Evolutionary conservation across 2,888 invertebrate genomes (phyloP).

Genomic region (Aporophyla lueneburgensis): DNA sequence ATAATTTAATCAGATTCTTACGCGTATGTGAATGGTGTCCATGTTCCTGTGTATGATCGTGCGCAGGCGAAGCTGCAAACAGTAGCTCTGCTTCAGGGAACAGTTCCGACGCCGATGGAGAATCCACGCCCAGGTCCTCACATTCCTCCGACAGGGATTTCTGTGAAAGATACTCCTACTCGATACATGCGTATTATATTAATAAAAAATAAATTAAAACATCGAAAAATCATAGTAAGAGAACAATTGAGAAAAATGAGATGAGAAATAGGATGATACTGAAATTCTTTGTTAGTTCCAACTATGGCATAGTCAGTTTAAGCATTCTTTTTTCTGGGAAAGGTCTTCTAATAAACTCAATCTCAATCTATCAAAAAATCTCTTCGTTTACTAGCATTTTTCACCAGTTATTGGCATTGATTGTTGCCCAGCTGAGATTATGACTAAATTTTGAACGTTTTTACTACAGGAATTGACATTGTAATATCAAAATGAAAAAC

Average conservation of each 20-base stretch:
- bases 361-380: too few relatives aligned
- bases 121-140: conserved; percentile 95
- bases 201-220: conserved; percentile 54
- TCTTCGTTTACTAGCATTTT: too few relatives aligned
- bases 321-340: too few relatives aligned
- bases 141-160: conserved; percentile 95
- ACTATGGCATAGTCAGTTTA: too few relatives aligned
- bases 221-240: conserved; percentile 43
- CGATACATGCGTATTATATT: conserved; percentile 53
- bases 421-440: neutral
- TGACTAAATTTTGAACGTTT: too few relatives aligned
- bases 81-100: conserved; percentile 94
- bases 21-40: conserved; percentile 80
- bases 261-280: neutral
- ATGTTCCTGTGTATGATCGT: conserved; percentile 89
- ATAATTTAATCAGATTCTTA: conserved; percentile 66
- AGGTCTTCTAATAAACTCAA: too few relatives aligned
- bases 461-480: neutral
- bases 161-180: conserved; percentile 81
- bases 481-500: neutral
- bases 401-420: neutral
- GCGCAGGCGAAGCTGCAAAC: conserved; percentile 94
- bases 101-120: conserved; percentile 94
- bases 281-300: too few relatives aligned
- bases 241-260: neutral